phyloP scores from a whole-genome alignment of 1,140 invertebrate genomes.

The Drosophila pruinosa region DNA sequence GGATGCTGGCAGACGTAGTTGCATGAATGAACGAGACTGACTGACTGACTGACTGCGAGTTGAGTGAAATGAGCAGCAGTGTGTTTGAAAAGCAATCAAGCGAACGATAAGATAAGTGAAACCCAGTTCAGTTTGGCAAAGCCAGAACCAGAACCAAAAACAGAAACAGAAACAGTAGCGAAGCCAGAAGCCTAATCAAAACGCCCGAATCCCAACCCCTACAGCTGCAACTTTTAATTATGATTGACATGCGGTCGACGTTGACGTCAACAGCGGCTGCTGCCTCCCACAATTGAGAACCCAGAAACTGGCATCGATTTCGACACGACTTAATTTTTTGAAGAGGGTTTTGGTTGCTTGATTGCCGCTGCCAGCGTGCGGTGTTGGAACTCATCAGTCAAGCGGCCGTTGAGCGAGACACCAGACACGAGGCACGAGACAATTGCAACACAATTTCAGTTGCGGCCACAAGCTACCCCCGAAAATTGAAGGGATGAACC shows the following conservation, averaged over 20 bases:
- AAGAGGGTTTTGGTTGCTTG: constrained; percentile 78
- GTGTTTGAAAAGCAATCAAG: constrained; percentile 64
- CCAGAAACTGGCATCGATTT: constrained; percentile 69
- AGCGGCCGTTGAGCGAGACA: constrained; percentile 38
- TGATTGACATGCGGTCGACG: constrained; percentile 75
- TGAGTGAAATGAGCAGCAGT: constrained; percentile 26
- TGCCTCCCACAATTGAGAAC: constrained; percentile 21
- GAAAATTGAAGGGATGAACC: neutral
- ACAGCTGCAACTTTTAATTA: constrained; percentile 68
- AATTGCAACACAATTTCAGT: constrained; percentile 63
- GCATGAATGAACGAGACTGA: constrained; percentile 50
- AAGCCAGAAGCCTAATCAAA: neutral
- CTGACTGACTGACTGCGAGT: constrained; percentile 6
- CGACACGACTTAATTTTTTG: constrained; percentile 77
- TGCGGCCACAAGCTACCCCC: constrained; percentile 53
- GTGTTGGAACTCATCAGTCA: constrained; percentile 77
- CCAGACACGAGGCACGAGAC: constrained; percentile 45
- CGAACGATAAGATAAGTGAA: constrained; percentile 71
- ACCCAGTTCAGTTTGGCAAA: constrained; percentile 13
- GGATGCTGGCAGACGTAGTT: constrained; percentile 23
- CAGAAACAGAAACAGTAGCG: neutral
- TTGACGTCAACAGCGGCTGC: constrained; percentile 7
- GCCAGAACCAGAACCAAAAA: neutral
- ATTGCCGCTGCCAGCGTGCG: constrained; percentile 50
- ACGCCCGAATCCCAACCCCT: neutral